A percentile compares a stretch with the other conserved stretches of the same genome.
Conservation (phyloP, 1,140 invertebrate genomes). For the Steinernema feltiae region DNA sequence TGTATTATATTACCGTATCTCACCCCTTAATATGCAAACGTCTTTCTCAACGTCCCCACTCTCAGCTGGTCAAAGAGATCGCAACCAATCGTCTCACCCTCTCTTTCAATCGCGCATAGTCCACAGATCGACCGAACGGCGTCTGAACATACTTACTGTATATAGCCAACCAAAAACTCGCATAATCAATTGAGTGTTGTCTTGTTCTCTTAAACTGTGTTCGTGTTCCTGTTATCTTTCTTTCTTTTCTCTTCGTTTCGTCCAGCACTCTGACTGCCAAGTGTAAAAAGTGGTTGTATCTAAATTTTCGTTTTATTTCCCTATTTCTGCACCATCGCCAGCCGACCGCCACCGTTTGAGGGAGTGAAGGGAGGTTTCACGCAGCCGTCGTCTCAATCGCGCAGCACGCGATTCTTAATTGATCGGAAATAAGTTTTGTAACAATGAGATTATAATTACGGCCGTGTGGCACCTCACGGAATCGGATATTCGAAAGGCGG, state of each 20-base stretch:
- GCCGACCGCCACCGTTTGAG: neutral
- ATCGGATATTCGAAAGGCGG: neutral
- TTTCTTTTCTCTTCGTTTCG: neutral
- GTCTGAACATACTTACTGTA: neutral
- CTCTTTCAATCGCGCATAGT: too few species aligned
- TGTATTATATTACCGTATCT: neutral
- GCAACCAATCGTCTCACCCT: neutral
- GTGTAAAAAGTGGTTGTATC: slow-evolving; percentile 12
- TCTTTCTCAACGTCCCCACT: neutral
- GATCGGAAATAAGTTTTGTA: slow-evolving; percentile 11
- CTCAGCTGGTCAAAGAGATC: neutral
- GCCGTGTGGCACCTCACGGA: neutral
- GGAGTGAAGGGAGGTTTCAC: too few species aligned
- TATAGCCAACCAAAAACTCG: neutral
- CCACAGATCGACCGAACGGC: too few species aligned
- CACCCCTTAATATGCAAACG: neutral
- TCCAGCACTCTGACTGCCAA: slow-evolving; percentile 10
- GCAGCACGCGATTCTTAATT: neutral
- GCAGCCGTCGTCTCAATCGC: neutral
- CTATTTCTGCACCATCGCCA: neutral
- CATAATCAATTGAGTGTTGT: slow-evolving; percentile 6
- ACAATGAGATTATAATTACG: slow-evolving; percentile 10
- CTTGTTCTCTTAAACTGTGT: neutral
- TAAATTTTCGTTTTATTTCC: neutral
- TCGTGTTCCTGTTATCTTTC: neutral